These are phyloP conservation scores for Agrotis puta DNA, from an alignment of 2,888 invertebrate species.

Conservation along the genomic window DNA sequence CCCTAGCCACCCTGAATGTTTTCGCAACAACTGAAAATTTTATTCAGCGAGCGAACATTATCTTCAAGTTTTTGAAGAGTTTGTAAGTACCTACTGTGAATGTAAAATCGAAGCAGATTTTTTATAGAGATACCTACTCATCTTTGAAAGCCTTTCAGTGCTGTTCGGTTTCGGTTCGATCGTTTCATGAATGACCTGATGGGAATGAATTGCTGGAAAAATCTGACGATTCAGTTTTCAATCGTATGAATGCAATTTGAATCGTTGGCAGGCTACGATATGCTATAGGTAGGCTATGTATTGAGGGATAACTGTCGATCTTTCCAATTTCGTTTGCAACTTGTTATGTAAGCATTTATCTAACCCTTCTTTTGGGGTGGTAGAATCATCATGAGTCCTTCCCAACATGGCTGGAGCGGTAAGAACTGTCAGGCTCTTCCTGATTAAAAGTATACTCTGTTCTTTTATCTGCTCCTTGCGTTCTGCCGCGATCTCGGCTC, in stretches of 20 bases:
- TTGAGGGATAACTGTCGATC: slow-evolving; percentile 1
- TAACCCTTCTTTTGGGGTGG: too few species aligned
- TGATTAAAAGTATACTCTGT: too few species aligned
- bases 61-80: slow-evolving; percentile 66
- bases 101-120: slow-evolving; percentile 38
- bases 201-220: slow-evolving; percentile 4
- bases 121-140: slow-evolving; percentile 17
- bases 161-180: slow-evolving; percentile 3
- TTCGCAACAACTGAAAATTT: slow-evolving; percentile 77
- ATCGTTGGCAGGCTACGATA: not conserved
- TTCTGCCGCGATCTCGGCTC: too few species aligned
- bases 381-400: too few species aligned
- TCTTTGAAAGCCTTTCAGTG: slow-evolving; percentile 7
- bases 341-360: not conserved
- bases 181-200: not conserved
- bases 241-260: slow-evolving; percentile 25
- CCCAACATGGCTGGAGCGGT: too few species aligned
- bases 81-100: slow-evolving; percentile 54
- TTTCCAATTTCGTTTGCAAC: slow-evolving; percentile 12
- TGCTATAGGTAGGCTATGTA: not conserved
- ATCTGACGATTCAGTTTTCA: slow-evolving; percentile 2
- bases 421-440: too few species aligned
- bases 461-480: too few species aligned
- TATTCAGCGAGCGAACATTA: slow-evolving; percentile 73
- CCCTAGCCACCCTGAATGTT: slow-evolving; percentile 72